Evolutionary conservation across 2,113 vertebrate species (phyloP).

Genomic region (Empidonax alnorum): DNA sequence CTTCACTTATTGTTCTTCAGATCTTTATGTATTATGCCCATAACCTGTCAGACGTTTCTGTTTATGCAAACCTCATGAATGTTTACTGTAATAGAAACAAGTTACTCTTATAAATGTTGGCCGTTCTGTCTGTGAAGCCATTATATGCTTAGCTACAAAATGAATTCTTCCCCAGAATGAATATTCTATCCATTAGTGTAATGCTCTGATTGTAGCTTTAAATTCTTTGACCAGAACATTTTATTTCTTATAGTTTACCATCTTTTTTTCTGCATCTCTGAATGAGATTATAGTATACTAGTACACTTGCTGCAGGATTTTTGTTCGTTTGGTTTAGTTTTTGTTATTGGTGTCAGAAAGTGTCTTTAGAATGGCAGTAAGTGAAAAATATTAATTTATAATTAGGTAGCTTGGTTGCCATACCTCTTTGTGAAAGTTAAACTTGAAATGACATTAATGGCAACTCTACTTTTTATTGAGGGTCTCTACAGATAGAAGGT

Average conservation of each 20-base stretch:
- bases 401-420: neutral
- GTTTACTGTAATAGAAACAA: neutral
- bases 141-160: neutral
- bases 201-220: neutral
- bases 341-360: neutral
- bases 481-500: neutral
- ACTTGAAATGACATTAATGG: neutral
- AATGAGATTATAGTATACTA: neutral
- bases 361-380: neutral
- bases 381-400: neutral
- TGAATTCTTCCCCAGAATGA: neutral
- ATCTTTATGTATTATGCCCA: neutral
- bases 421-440: neutral
- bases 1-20: neutral
- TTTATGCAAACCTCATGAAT: neutral
- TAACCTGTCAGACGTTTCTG: neutral
- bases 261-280: neutral
- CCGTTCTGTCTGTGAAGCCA: neutral
- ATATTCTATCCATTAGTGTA: neutral
- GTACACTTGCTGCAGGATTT: neutral
- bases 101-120: neutral
- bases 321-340: neutral
- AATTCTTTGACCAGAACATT: neutral
- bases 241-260: neutral
- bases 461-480: neutral